These are phyloP conservation scores for Butorides virescens DNA, from an alignment of 2,113 vertebrate genomes.

Conservation along the genomic window DNA sequence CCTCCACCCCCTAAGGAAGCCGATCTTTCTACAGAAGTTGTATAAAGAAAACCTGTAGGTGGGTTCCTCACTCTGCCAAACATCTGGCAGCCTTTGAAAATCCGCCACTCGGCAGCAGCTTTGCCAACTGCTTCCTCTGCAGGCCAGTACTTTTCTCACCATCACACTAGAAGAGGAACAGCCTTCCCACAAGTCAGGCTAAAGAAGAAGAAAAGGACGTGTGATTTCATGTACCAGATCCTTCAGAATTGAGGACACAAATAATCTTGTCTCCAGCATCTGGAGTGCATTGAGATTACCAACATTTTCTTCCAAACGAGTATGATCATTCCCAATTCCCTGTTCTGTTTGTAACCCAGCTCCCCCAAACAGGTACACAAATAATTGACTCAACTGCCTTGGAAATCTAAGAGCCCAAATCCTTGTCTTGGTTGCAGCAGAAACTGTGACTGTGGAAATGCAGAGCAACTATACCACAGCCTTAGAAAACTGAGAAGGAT, in stretches of 20 bases:
- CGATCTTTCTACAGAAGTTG: neutral
- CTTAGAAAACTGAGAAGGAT: neutral
- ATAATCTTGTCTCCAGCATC: neutral
- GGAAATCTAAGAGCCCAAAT: neutral
- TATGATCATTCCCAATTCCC: neutral
- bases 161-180: neutral
- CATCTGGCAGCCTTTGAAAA: constrained; percentile 14
- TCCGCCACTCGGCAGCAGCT: neutral
- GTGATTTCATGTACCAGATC: neutral
- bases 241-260: neutral
- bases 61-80: neutral
- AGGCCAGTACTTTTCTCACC: neutral
- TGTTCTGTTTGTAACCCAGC: neutral
- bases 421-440: neutral
- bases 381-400: neutral
- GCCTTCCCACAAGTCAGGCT: neutral
- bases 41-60: neutral
- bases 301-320: neutral
- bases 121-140: neutral
- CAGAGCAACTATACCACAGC: neutral
- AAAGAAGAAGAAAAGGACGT: neutral
- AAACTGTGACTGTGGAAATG: neutral
- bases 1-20: neutral
- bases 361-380: neutral
- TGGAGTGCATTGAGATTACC: neutral